Evolutionary conservation across 2,888 invertebrate species (phyloP).

Genomic region (Drepana falcataria): DNA sequence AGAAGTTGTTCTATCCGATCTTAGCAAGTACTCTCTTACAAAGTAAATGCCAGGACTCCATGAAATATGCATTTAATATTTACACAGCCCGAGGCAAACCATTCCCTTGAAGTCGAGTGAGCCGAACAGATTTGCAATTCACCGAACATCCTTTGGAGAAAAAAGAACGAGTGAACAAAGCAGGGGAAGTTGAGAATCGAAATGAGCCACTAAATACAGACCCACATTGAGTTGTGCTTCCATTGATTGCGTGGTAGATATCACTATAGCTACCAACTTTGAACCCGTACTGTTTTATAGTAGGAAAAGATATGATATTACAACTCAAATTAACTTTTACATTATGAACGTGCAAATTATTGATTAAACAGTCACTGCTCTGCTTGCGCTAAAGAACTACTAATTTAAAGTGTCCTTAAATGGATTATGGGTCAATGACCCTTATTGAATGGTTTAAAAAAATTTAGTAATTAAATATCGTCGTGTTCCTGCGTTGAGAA

Average conservation of each 20-base stretch:
- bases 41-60: constrained; percentile 63
- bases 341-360: no score
- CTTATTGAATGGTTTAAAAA: no score
- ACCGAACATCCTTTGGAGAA: constrained; percentile 66
- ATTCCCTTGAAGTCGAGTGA: constrained; percentile 68
- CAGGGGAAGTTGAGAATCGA: constrained; percentile 49
- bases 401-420: no score
- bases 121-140: constrained; percentile 74
- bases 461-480: no score
- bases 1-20: constrained; percentile 57
- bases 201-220: constrained; percentile 61
- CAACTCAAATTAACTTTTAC: no score
- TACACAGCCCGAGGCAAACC: constrained; percentile 60
- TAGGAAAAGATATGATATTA: no score
- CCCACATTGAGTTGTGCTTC: constrained; percentile 20
- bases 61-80: constrained; percentile 78
- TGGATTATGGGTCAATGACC: no score
- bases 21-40: constrained; percentile 34
- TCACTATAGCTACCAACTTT: constrained; percentile 2
- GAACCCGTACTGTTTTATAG: neutral
- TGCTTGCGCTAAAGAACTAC: no score
- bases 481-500: no score
- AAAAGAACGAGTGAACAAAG: constrained; percentile 63
- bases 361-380: no score
- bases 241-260: constrained; percentile 7